Evolutionary conservation across 2,113 vertebrate genomes (phyloP).

Genomic region (Corythoichthys intestinalis): DNA sequence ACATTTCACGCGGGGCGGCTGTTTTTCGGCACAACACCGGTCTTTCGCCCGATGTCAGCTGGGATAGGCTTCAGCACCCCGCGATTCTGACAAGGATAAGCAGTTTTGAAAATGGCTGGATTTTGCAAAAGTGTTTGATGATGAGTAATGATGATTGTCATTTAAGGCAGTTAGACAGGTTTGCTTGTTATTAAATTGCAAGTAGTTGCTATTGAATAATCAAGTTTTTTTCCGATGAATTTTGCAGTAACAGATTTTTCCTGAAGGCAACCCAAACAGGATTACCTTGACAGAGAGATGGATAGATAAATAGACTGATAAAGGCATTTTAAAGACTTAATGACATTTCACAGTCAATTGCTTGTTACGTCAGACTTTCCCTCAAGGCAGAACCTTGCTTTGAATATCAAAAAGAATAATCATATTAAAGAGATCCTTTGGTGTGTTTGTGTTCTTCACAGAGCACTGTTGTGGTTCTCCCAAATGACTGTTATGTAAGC

Average conservation of each 20-base stretch:
- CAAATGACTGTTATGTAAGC: constrained; percentile 37
- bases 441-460: background rate
- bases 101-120: no score
- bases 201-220: no score
- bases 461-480: constrained; percentile 28
- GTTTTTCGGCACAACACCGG: no score
- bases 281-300: background rate
- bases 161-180: no score
- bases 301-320: background rate
- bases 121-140: no score
- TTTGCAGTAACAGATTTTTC: background rate
- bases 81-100: no score
- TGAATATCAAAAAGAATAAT: background rate
- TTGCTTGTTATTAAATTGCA: no score
- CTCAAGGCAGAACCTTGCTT: background rate
- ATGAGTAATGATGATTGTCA: no score
- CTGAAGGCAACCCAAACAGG: background rate
- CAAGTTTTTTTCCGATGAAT: background rate
- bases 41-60: no score
- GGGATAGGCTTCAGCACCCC: no score
- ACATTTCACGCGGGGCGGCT: no score
- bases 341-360: background rate
- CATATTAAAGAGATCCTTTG: background rate
- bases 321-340: background rate
- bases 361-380: background rate